Base-by-base conservation (phyloP, 2,888 invertebrate species). In the Hemistola chrysoprasaria region DNA sequence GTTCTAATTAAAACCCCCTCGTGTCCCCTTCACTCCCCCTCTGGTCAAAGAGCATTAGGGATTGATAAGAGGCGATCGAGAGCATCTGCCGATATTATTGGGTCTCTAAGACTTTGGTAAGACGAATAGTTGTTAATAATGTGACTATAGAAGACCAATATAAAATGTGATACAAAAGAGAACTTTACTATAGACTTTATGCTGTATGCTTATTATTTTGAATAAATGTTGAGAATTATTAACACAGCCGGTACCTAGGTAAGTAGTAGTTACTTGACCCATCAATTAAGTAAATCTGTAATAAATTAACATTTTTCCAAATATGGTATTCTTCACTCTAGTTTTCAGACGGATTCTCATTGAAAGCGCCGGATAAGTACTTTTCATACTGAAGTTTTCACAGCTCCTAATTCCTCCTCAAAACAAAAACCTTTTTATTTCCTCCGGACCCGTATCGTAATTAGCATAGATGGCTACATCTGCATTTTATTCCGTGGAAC, bases 1-100 rank as follows among this genome's bases (percentile, higher is more conserved):
- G 79, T 70, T 80, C 85, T 85, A 85, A 85, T 85, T 85, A 85
- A 84, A 83, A 77, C 80, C 56, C 73, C 54, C 56, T 59, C 49
- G 58, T 61, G 50, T 41, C 53, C 52, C 40, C 58, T 37, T 33
- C 47, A 57, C 54, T 53, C 56, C 47, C 40, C 54, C 50, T 21
- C 38, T 48, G 53, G 64, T 53, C 73, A 73, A 61, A 71, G 71
- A 74, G 61, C 65, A 66, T 60, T 60, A 53, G 53, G 43, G 49
- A 59, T 59, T 57, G 55, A 53, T 58, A 57, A 46, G 51, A 46
- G 46, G 24, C 47, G 47, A 52, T 52, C 40, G 33, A 35, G 38
- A 41, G 40, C 40, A 45, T 48, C 46, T 42, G 43, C 34, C 35
- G 40, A 41, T 41, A 49, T 49, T 45, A 50, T 35, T 43, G 35